Percentiles rank a stretch among this genome's conserved stretches.
Conservation (phyloP, 2,888 invertebrate genomes). For the Luperina testacea region DNA sequence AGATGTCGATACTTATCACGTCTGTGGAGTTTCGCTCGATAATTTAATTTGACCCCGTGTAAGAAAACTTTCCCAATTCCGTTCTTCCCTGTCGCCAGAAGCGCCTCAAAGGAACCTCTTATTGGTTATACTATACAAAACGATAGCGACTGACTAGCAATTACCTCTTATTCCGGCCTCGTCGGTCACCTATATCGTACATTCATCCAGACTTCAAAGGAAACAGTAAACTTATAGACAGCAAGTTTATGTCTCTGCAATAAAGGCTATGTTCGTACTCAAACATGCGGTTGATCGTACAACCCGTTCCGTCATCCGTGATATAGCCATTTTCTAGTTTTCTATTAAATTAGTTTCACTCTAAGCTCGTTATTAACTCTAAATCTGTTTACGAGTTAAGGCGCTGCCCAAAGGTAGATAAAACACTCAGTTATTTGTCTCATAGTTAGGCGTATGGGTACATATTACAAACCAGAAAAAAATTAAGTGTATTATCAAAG, state of each 20-base stretch:
- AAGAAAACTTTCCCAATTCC: neutral
- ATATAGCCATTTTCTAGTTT: constrained; percentile 52
- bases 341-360: constrained; percentile 46
- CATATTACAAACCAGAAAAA: neutral
- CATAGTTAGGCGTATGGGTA: no score
- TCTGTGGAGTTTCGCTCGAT: no score
- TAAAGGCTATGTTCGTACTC: neutral
- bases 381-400: constrained; percentile 19
- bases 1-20: no score
- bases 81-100: neutral
- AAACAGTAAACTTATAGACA: neutral
- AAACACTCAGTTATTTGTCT: neutral
- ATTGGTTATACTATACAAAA: constrained; percentile 3
- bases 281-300: neutral
- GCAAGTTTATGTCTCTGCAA: neutral
- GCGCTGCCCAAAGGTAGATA: neutral
- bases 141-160: neutral
- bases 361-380: constrained; percentile 29
- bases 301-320: constrained; percentile 30
- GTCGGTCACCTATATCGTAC: neutral
- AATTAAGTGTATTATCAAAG: neutral
- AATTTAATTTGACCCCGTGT: no score
- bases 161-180: constrained; percentile 10
- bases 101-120: neutral
- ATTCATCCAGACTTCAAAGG: neutral